Evolutionary conservation across 2,888 invertebrate species (phyloP), one percentile per base, ranked within the genome.

Genomic region (Sepioteuthis lessoniana): DNA sequence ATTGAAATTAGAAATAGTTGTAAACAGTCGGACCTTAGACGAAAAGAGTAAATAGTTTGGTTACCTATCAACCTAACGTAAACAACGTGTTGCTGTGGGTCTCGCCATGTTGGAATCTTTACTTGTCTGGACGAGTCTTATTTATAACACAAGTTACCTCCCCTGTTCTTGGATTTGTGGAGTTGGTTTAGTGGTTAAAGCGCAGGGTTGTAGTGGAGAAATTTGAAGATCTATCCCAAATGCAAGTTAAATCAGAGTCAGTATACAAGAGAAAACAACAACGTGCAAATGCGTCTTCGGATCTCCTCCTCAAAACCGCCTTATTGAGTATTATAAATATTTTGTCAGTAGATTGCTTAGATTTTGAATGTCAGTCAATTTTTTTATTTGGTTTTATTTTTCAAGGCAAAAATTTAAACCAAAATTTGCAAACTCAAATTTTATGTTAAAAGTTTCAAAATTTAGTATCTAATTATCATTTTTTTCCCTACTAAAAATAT

Each of bases 21-120:
- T 31, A 31, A 60, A 60, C 31, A 31, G 5, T 31, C 25, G 28
- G 7, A 60, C 4, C 19, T n/a, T 10, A 16, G 16, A 76, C n/a
- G n/a, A 76, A 76, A 76, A 55, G 28, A 55, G 3, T 76, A 42
- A 92, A 92, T 4, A 92, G 42, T 92, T 46, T 92, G 46, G 46
- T 92, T 92, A 92, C 92, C 42, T 92, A n/a, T n/a, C 92, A 46
- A 46, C 46, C 47, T 31, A 92, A 47, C 42, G 92, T 92, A 92
- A 92, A 92, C 92, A 92, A 91, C 46, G 16, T 92, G n/a, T 92
- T n/a, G 76, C 76, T 76, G 76, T 16, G 76, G 76, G 76, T 35
- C 46, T 31, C 92, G 42, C 92, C 92, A 92, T 92, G 46, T 92
- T 92, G 42, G 35, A 92, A 46, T n/a, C 16, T 46, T 42, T 31